phyloP scores from a whole-genome alignment of 2,113 vertebrate species.

The Glaucidium brasilianum region DNA sequence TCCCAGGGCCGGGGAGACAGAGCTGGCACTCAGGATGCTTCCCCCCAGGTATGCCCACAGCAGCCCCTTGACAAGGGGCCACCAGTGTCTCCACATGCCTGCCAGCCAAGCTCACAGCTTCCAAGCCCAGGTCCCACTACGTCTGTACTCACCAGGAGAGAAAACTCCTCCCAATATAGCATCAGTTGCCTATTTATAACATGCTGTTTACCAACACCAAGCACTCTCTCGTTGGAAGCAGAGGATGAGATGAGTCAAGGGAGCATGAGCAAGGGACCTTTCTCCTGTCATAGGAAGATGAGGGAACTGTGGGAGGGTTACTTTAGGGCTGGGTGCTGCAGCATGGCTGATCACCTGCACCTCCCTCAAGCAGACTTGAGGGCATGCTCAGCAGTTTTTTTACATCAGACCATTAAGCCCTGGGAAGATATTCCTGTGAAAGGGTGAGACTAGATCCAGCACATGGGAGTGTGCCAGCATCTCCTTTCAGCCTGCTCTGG shows the following conservation, averaged over 20 bases:
- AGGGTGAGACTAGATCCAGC: neutral
- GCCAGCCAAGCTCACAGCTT: neutral
- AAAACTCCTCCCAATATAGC: neutral
- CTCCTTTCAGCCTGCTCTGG: neutral
- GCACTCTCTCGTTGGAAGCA: neutral
- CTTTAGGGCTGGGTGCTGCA: neutral
- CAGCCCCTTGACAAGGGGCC: neutral
- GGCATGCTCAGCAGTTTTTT: neutral
- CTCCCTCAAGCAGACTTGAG: neutral
- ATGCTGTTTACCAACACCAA: conserved; percentile 38
- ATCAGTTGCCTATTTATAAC: conserved; percentile 39
- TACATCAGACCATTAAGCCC: neutral
- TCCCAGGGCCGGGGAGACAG: neutral
- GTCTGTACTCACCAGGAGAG: neutral
- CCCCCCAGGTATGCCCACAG: neutral
- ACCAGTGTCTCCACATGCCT: neutral
- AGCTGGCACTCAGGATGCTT: neutral
- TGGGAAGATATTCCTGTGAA: neutral
- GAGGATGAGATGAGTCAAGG: neutral
- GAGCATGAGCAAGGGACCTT: neutral
- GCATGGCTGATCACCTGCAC: neutral
- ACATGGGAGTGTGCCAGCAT: neutral
- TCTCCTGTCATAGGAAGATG: neutral
- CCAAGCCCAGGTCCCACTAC: neutral
- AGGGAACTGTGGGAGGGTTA: neutral